A percentile compares a stretch with the other conserved stretches of the same genome.
These are phyloP conservation scores for Astyanax mexicanus DNA, from an alignment of 2,797 vertebrate genomes.

Conservation along the genomic window DNA sequence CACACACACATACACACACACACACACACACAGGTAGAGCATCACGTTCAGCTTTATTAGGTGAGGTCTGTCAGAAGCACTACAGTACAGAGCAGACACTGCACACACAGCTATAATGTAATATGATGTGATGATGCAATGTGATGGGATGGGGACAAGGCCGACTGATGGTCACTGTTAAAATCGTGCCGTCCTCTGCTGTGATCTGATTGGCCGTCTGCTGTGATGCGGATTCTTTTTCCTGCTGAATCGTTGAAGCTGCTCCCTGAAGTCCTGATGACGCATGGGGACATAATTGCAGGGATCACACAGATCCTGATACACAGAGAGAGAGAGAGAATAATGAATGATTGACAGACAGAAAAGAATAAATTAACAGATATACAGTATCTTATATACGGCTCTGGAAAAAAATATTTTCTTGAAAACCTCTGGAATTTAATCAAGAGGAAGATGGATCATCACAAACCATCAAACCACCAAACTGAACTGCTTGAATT, in stretches of 20 bases:
- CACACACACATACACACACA: no score
- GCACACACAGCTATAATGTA: background rate
- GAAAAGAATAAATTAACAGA: background rate
- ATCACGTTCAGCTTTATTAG: background rate
- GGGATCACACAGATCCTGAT: slow-evolving; percentile 67
- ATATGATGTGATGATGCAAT: no score
- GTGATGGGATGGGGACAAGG: background rate
- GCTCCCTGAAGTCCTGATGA: slow-evolving; percentile 63
- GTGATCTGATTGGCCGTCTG: slow-evolving; percentile 50
- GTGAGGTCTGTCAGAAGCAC: background rate
- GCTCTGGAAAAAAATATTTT: no score
- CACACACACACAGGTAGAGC: background rate
- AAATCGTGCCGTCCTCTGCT: background rate
- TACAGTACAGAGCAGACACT: background rate
- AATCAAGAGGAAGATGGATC: no score
- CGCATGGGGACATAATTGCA: slow-evolving; percentile 66
- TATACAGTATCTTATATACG: no score
- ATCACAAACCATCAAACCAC: no score
- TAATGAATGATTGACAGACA: background rate
- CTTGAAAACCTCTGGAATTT: no score
- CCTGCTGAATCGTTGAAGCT: slow-evolving; percentile 57
- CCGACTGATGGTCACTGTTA: background rate
- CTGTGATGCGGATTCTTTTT: slow-evolving; percentile 34
- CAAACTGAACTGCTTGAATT: no score
- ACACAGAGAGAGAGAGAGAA: slow-evolving; percentile 27